A percentile compares a stretch with the other conserved stretches of the same genome.
Conservation (phyloP, 2,113 vertebrate genomes). For the Myodes glareolus region DNA sequence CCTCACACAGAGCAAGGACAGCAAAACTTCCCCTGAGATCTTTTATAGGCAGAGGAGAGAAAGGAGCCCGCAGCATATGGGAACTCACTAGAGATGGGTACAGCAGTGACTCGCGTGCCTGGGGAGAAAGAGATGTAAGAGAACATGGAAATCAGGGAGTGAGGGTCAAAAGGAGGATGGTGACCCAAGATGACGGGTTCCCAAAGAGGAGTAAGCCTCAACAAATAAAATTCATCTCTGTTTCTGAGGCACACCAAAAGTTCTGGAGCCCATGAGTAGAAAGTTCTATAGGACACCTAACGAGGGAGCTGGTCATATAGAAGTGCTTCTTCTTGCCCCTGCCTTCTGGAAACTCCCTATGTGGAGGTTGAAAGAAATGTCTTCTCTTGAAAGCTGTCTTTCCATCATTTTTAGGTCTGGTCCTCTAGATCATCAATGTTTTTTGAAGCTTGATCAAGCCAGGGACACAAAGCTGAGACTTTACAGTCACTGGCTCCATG, state of each 20-base stretch:
- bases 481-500: background rate
- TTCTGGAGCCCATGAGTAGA: background rate
- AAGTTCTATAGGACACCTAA: background rate
- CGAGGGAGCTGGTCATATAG: too few species aligned
- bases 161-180: background rate
- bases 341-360: background rate
- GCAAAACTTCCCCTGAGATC: accelerated
- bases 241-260: background rate
- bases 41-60: background rate
- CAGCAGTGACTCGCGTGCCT: accelerated
- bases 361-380: background rate
- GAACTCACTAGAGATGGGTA: background rate
- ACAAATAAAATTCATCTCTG: background rate
- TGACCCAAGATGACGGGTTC: background rate
- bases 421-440: background rate
- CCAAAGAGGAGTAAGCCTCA: background rate
- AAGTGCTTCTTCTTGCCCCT: background rate
- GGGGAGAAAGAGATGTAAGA: too few species aligned
- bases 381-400: background rate
- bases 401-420: background rate
- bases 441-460: background rate
- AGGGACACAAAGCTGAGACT: background rate
- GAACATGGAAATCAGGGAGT: background rate
- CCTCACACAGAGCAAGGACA: background rate
- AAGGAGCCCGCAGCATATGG: too few species aligned